Base-by-base conservation (phyloP, 1,140 invertebrate genomes). In the Drusus annulatus region DNA sequence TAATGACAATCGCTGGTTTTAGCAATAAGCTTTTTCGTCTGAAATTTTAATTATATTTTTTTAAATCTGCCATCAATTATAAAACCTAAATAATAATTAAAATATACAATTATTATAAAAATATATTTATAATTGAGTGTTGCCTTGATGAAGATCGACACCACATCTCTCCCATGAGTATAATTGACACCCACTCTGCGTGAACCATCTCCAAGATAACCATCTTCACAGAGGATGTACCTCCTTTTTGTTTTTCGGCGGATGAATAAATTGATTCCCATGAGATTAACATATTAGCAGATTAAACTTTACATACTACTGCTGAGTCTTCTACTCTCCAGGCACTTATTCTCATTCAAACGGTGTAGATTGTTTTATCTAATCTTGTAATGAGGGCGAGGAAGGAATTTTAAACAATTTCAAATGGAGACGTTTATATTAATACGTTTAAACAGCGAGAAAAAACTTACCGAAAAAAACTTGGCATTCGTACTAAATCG, bases 251-350 rank as follows among this genome's bases (percentile, higher is more conserved):
- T 71, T 76, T 28, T 60, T 76, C 7, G 54, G 16, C 74, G 80
- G 71, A 78, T 79, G 75, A 83, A 83, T 83, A 80, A 83, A 77
- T 83, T 63, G 63, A 78, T 83, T 83, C 81, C 78, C 81, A 83
- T 73, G 81, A 78, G 73, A 77, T 60, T 80, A 52, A 19, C 65
- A 77, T 75, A 75, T 56, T 45, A 68, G 16, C 56, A 60, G 56
- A 60, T 60, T 7, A 45, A 8, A 45, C 36, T 60, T 60, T 60
- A 60, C 56, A 60, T 60, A 23, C 56, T 19, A 71, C 68, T 8
- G 7, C 25, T 71, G 16, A n/a, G 17, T 13, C 16, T 50, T 2
- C 15, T 16, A 8, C 60, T 68, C 80, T 80, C 81, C 69, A 16
- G 60, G 81, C 80, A 80, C 45, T 73, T 28, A 68, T 80, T 80